phyloP scores from a whole-genome alignment of 1,140 invertebrate genomes.

The Megalonaias nervosa region DNA sequence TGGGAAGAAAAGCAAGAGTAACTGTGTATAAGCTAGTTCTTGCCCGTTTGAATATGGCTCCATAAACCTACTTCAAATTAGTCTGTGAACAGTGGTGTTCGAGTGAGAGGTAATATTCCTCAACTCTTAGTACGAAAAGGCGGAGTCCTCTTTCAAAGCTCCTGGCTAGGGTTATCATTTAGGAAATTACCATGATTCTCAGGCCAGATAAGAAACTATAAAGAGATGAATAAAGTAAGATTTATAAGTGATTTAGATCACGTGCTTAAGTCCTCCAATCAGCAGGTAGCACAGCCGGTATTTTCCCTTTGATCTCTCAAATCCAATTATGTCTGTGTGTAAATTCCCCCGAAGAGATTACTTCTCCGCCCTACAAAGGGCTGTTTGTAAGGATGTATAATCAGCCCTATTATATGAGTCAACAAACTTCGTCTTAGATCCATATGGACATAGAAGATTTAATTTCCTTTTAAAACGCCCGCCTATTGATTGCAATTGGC shows the following conservation, averaged over 20 bases:
- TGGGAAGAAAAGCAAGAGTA: no score
- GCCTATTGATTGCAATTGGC: constrained; percentile 43
- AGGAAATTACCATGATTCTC: no score
- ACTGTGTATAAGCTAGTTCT: no score
- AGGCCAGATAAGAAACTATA: no score
- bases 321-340: constrained; percentile 49
- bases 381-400: constrained; percentile 42
- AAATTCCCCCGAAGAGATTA: constrained; percentile 43
- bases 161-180: no score
- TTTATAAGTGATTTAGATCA: constrained; percentile 21
- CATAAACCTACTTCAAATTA: no score
- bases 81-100: no score
- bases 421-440: constrained; percentile 39
- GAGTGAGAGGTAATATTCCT: no score
- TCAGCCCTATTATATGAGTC: constrained; percentile 46
- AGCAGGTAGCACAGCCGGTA: neutral
- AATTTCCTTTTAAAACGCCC: constrained; percentile 50
- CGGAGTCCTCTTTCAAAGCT: no score
- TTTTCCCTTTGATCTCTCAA: constrained; percentile 30
- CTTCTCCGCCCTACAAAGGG: constrained; percentile 37
- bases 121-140: no score
- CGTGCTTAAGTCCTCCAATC: constrained; percentile 34
- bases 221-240: no score
- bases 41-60: no score
- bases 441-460: constrained; percentile 48